phyloP scores from a whole-genome alignment of 2,888 invertebrate genomes.

The Choristoneura rosaceana region DNA sequence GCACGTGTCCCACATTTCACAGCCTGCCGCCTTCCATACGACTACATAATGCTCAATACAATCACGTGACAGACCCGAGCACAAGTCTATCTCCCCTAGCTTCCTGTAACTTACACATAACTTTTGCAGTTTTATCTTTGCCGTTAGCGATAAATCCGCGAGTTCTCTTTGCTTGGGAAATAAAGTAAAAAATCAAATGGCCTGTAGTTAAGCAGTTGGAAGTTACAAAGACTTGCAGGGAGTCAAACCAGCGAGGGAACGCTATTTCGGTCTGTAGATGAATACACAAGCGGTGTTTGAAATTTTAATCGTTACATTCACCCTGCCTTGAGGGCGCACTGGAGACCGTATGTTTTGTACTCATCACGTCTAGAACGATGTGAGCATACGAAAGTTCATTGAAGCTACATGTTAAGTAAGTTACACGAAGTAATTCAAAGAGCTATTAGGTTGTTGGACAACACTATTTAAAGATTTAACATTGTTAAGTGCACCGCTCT shows the following conservation, averaged over 20 bases:
- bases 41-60: conserved; percentile 69
- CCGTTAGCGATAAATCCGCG: conserved; percentile 44
- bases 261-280: conserved; percentile 78
- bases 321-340: conserved; percentile 77
- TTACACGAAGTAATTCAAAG: conserved; percentile 17
- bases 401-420: not conserved
- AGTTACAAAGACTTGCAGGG: conserved; percentile 59
- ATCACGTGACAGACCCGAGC: conserved; percentile 72
- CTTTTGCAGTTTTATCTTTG: conserved; percentile 60
- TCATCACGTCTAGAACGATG: conserved; percentile 46
- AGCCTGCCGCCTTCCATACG: conserved; percentile 60
- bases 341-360: conserved; percentile 66
- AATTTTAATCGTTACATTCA: conserved; percentile 85
- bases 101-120: conserved; percentile 76
- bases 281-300: conserved; percentile 79
- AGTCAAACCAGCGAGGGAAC: conserved; percentile 73
- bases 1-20: conserved; percentile 64
- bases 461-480: not conserved
- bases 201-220: conserved; percentile 46
- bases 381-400: conserved; percentile 48
- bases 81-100: conserved; percentile 74
- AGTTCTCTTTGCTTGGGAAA: conserved; percentile 51
- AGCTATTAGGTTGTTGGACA: not conserved
- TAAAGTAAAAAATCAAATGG: conserved; percentile 64
- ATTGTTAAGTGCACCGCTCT: not conserved